Evolutionary conservation across 2,797 vertebrate genomes (phyloP).

Genomic region (Acipenser oxyrinchus): DNA sequence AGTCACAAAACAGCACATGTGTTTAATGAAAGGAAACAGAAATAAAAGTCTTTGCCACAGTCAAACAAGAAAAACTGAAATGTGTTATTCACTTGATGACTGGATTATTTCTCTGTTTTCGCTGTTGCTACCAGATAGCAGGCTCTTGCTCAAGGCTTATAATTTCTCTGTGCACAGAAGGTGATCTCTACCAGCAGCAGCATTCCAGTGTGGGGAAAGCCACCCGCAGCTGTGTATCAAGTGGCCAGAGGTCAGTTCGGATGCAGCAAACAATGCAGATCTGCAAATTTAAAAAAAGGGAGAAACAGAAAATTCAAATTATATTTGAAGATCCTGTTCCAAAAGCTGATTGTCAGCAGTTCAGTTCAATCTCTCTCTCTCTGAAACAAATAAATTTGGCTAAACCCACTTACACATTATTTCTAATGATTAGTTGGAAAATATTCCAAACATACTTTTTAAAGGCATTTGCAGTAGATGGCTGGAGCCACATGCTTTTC

Average conservation of each 20-base stretch:
- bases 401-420: too few species aligned
- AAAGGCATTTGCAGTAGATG: too few species aligned
- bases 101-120: slow-evolving; percentile 25
- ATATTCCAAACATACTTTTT: too few species aligned
- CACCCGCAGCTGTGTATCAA: neutral
- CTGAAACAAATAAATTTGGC: too few species aligned
- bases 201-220: neutral
- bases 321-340: neutral
- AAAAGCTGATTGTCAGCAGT: too few species aligned
- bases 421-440: too few species aligned
- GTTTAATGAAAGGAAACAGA: slow-evolving; percentile 8
- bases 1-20: slow-evolving; percentile 12
- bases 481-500: too few species aligned
- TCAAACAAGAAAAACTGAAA: too few species aligned
- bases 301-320: neutral
- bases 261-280: neutral
- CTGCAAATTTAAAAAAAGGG: neutral
- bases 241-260: neutral
- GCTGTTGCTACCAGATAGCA: neutral
- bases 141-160: neutral
- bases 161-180: neutral
- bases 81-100: neutral
- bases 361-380: too few species aligned
- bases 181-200: neutral
- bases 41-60: neutral